Evolutionary conservation across 2,888 invertebrate species (phyloP), one percentile per base, ranked within the genome.

Genomic region (Polia nebulosa): DNA sequence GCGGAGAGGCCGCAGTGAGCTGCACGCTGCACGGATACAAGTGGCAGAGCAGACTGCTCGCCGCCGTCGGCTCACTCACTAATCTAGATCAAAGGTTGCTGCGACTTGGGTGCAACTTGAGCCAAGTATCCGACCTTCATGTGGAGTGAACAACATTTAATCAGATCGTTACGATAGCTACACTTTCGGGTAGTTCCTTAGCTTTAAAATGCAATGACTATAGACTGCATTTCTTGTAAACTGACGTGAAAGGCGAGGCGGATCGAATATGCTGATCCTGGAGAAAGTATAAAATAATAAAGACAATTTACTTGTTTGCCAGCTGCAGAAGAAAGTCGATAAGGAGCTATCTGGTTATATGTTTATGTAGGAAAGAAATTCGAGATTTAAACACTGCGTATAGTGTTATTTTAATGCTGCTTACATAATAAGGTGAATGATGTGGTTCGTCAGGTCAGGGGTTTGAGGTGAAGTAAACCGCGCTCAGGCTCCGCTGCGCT

Each of bases 1-100:
- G 15, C n/a, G 22, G 39, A 47, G 34, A 29, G 47, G 52, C 39
- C 41, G 39, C 55, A 11, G 67, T 36, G 47, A 65, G 65, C 39
- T 59, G 29, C 32, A 22, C 45, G 62, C 51, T 65, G 72, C 60
- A 45, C 60, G 78, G 59, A 25, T 80, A 64, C 70, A 53, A n/a
- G 71, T 53, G 73, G 62, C 61, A 51, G 63, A 65, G 67, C 70
- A 81, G 81, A 75, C 81, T 67, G 57, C 58, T 52, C 66, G 81
- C 32, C 69, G 68, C 68, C 69, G 66, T 64, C 75, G 53, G 58
- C 57, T 63, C 71, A 62, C 72, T 75, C 52, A 78, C 80, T 79
- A 61, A 83, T 76, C 78, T 84, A 83, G 76, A 82, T 76, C 80
- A 72, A 66, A 83, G 65, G 65, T 78, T 76, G 80, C 70, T 69